A percentile compares a stretch with the other conserved stretches of the same genome.
Conservation (phyloP, 37 sponge, comb jelly and placozoan species). For the Dysidea cf. avara region DNA sequence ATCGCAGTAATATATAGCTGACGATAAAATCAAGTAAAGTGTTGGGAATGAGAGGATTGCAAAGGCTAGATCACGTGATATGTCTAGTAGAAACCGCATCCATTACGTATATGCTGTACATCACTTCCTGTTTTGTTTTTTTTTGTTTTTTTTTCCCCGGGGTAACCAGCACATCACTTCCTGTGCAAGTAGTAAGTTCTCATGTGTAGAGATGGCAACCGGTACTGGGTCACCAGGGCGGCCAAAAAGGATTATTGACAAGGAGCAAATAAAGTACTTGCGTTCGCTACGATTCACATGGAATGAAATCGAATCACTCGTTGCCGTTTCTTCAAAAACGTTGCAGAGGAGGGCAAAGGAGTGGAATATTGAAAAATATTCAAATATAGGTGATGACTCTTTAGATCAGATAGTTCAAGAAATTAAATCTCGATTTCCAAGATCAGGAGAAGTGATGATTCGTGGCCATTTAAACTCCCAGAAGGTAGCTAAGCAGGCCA, state of each 20-base stretch:
- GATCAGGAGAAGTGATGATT: slow-evolving; percentile 17
- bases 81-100: too few relatives aligned
- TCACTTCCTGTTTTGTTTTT: too few relatives aligned
- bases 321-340: slow-evolving; percentile 16
- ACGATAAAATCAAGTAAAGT: too few relatives aligned
- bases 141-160: too few relatives aligned
- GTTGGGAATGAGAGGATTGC: too few relatives aligned
- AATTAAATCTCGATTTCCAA: not conserved
- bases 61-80: too few relatives aligned
- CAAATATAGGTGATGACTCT: not conserved
- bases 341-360: slow-evolving; percentile 13
- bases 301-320: slow-evolving; percentile 1
- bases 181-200: too few relatives aligned
- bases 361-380: slow-evolving; percentile 8
- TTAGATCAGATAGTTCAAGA: slow-evolving; percentile 2
- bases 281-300: slow-evolving; percentile 8
- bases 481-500: not conserved
- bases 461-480: slow-evolving; percentile 14
- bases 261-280: slow-evolving; percentile 5
- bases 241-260: slow-evolving; percentile 2
- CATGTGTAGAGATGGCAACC: too few relatives aligned
- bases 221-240: slow-evolving; percentile 15
- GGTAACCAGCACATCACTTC: too few relatives aligned
- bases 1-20: too few relatives aligned
- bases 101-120: too few relatives aligned